These are phyloP conservation scores for Drosophila guanche DNA, from an alignment of 1,140 invertebrate genomes.

Conservation along the genomic window DNA sequence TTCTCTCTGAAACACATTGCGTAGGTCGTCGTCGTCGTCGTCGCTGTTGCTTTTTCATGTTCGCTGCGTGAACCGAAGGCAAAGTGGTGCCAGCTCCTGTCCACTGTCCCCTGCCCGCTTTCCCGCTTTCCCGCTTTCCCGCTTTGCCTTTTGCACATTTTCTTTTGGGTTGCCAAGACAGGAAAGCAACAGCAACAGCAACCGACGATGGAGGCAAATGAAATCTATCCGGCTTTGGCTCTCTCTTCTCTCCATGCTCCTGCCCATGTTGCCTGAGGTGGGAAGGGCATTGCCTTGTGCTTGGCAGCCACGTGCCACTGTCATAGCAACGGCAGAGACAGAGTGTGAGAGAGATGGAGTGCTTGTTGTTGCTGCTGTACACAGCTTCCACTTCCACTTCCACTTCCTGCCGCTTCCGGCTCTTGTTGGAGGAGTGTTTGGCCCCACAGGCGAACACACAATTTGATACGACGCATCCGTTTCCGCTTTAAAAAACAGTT, in stretches of 20 bases:
- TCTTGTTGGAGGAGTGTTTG: conserved; percentile 13
- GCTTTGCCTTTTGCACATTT: conserved; percentile 21
- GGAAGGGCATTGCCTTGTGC: conserved; percentile 43
- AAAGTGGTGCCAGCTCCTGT: conserved; percentile 4
- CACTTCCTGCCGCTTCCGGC: neutral
- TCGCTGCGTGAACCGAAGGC: conserved; percentile 55
- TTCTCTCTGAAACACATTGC: conserved; percentile 70
- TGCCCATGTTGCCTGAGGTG: conserved; percentile 18
- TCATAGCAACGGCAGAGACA: neutral
- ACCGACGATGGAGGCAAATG: conserved; percentile 47
- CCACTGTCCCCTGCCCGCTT: neutral
- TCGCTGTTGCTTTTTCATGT: conserved; percentile 19
- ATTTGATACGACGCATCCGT: conserved; percentile 30
- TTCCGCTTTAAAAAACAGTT: conserved; percentile 44
- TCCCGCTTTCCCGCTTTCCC: conserved; percentile 6
- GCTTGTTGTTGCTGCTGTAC: neutral
- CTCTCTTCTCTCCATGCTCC: no score
- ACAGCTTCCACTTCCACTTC: conserved; percentile 33
- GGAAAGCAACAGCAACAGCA: conserved; percentile 40
- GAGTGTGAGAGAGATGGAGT: neutral
- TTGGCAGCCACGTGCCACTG: conserved; percentile 65
- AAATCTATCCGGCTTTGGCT: conserved; percentile 72
- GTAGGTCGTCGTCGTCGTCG: conserved; percentile 61
- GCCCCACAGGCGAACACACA: conserved; percentile 2
- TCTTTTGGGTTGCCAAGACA: conserved; percentile 64